Evolutionary conservation across 2,888 invertebrate species (phyloP).

Genomic region (Helleia helle): DNA sequence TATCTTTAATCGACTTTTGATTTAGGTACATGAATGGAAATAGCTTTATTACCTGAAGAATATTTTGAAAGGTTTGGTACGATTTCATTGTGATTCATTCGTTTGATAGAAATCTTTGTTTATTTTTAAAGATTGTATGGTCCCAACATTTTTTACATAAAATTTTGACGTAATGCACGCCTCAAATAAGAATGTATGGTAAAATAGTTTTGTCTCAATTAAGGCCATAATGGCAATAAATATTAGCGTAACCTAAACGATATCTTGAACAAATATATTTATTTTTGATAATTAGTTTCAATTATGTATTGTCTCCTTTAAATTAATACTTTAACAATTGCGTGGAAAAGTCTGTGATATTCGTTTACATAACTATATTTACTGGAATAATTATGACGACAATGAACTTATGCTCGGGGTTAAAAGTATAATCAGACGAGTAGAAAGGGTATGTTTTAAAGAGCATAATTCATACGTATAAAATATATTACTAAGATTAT

Average conservation of each 20-base stretch:
- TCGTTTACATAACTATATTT: conserved; percentile 3
- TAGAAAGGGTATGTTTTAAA: background rate
- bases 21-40: background rate
- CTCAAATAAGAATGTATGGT: background rate
- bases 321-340: background rate
- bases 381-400: conserved; percentile 6
- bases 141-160: background rate
- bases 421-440: background rate
- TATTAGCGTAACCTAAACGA: no score
- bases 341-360: background rate
- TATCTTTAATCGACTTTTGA: no score
- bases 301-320: background rate
- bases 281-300: background rate
- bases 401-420: conserved; percentile 4
- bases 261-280: no score
- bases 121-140: background rate
- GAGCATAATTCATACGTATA: background rate
- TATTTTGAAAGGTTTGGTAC: background rate
- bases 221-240: background rate
- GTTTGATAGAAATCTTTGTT: background rate
- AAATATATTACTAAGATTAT: no score
- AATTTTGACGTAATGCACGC: background rate
- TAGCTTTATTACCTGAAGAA: background rate
- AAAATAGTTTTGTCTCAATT: background rate
- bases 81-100: background rate